These are phyloP conservation scores for Nothura maculosa DNA, from an alignment of 2,797 vertebrate genomes.

Conservation along the genomic window DNA sequence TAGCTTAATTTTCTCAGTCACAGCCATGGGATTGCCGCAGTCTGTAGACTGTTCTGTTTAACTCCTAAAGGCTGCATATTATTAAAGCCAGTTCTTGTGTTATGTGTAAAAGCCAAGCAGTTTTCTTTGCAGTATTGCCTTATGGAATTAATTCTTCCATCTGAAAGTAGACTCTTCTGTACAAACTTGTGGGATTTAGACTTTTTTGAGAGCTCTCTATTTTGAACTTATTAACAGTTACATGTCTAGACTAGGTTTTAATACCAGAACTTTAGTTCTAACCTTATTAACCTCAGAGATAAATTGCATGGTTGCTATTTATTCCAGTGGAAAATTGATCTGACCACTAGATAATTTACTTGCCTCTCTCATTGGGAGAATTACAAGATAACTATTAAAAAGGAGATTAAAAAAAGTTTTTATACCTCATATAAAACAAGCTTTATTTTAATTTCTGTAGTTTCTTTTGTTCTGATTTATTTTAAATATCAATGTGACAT, in stretches of 20 bases:
- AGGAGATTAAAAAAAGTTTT: not conserved
- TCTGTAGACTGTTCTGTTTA: not conserved
- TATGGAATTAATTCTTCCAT: not conserved
- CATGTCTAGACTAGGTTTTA: slow-evolving; percentile 52
- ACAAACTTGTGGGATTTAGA: not conserved
- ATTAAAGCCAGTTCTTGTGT: not conserved
- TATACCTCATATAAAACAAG: not conserved
- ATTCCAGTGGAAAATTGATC: slow-evolving; percentile 11
- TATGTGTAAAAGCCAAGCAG: not conserved
- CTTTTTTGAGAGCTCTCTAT: not conserved
- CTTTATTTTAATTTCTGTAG: not conserved
- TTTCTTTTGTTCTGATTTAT: not conserved
- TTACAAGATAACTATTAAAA: slow-evolving; percentile 23
- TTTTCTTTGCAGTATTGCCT: not conserved
- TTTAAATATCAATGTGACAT: not conserved
- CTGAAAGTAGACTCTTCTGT: not conserved
- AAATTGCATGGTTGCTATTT: not conserved
- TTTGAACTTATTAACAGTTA: not conserved
- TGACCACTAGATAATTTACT: slow-evolving; percentile 13
- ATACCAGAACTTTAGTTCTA: not conserved
- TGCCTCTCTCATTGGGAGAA: slow-evolving; percentile 4
- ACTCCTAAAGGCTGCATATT: not conserved
- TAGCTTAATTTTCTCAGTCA: not conserved
- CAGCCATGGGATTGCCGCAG: not conserved
- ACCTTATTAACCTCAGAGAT: not conserved